Evolutionary conservation across 2,797 vertebrate genomes (phyloP), one percentile per base, ranked within the genome.

Genomic region (Threskiornis aethiopicus): DNA sequence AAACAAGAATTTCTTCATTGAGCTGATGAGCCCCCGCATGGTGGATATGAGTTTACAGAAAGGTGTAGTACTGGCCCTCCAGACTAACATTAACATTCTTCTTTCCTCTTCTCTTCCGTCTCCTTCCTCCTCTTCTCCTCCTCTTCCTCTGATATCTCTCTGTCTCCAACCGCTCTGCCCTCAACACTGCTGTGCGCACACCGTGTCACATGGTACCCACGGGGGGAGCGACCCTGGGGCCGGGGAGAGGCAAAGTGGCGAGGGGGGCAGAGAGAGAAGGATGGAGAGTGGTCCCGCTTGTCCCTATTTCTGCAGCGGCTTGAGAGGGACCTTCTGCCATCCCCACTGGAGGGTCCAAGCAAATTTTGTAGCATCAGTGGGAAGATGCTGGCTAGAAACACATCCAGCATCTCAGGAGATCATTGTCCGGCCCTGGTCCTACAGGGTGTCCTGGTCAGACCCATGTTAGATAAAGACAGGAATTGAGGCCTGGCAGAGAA

Each of bases 1-100:
- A 98, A 98, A 96, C 98, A 98, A 99, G 98, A 99, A 97, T 98
- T 98, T 98, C 98, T 98, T 98, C 98, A 97, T 99, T 98, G 98
- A 98, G 98, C 97, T 98, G 98, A 98, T 98, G 98, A 98, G 96
- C 93, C 98, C 98, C 97, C 98, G 98, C 98, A 99, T 99, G 99
- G 99, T 99, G 98, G 99, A 99, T 98, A 99, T 99, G 99, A 99
- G 99, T 98, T 99, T 99, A 98, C 99, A 99, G 98, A 99, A 99
- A 99, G 99, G 99, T 99, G 99, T 98, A 96, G 99, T 99, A 99
- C 98, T 97, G 96, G 97, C 97, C 97, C 98, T 97, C 96, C 98
- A 97, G 96, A 98, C 97, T 98, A 98, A 98, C 96, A 58, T 95
- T 96, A 97, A 97, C 51, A 47, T 81, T 97, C 93, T 97, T 96